These are phyloP conservation scores for Corythaixoides concolor DNA, from an alignment of 2,113 vertebrate species.

Conservation along the genomic window DNA sequence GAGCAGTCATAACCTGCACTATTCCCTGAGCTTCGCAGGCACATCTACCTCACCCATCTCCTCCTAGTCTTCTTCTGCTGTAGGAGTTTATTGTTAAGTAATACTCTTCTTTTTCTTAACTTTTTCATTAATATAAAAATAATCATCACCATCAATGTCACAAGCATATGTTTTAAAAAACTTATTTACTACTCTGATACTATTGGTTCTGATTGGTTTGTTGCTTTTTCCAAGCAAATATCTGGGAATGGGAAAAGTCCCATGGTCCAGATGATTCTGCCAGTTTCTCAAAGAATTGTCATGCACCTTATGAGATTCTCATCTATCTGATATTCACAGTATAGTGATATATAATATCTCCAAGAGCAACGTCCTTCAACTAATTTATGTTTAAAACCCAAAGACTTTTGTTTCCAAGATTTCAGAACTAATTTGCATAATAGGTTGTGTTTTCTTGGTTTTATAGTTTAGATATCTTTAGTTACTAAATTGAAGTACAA, in stretches of 20 bases:
- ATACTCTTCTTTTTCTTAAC: background rate
- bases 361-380: no score
- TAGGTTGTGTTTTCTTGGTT: no score
- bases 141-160: background rate
- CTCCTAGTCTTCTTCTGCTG: background rate
- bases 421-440: no score
- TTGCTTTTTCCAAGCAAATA: background rate
- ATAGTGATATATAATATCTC: no score
- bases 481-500: no score
- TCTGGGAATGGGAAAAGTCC: background rate
- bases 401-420: no score
- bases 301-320: background rate
- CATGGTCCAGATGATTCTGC: background rate
- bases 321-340: background rate
- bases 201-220: background rate
- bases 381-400: no score
- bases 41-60: accelerated
- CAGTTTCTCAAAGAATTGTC: background rate
- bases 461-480: no score
- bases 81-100: background rate
- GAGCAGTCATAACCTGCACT: accelerated
- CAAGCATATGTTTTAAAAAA: background rate
- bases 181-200: background rate
- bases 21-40: background rate
- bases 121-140: background rate